Base-by-base conservation (phyloP, 2,797 vertebrate species). In the Ceyx erithaca region DNA sequence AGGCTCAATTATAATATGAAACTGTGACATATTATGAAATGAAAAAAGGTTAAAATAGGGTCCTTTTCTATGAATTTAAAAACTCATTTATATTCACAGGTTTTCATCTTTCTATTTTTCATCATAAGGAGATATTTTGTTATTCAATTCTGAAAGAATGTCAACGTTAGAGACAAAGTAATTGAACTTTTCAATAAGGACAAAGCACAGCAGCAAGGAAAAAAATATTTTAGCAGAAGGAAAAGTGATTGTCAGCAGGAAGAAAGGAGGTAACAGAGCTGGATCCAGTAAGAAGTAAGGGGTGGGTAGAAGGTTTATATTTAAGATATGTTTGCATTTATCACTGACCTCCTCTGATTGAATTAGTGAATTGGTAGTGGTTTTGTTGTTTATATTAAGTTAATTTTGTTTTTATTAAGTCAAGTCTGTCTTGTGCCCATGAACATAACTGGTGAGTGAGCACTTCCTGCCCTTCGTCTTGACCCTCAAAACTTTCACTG, bases 61-160 rank as follows among this genome's bases (percentile, higher is more conserved):
- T 81, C 15, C 4, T 80, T 90, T 85, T 76, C 41, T 81, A 94
- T 49, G 75, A 94, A 82, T 86, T 82, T 76, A 57, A 49, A 87
- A 89, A 80, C 43, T 85, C 12, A n/a, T 78, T 78, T 75, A 33
- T 71, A 66, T 87, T 87, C 30, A 33, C 0, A 2, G 28, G 25
- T 71, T 85, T 87, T 10, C 20, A 54, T 2, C 5, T 79, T 30
- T 31, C 4, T 69, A 6, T 75, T 88, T 86, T 84, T 76, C 26
- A 45, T n/a, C 22, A 43, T 72, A 86, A 69, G 16, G 6, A 55
- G 30, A 55, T n/a, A 48, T 37, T 92, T 94, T 85, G 46, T 13
- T 85, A n/a, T 66, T 83, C 25, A 18, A 28, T 69, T 6, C 40
- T 55, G 35, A 82, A 68, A 80, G 16, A 51, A 80, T 55, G 17